These are phyloP conservation scores for Ellobius talpinus DNA, from an alignment of 2,113 vertebrate species.

Conservation along the genomic window DNA sequence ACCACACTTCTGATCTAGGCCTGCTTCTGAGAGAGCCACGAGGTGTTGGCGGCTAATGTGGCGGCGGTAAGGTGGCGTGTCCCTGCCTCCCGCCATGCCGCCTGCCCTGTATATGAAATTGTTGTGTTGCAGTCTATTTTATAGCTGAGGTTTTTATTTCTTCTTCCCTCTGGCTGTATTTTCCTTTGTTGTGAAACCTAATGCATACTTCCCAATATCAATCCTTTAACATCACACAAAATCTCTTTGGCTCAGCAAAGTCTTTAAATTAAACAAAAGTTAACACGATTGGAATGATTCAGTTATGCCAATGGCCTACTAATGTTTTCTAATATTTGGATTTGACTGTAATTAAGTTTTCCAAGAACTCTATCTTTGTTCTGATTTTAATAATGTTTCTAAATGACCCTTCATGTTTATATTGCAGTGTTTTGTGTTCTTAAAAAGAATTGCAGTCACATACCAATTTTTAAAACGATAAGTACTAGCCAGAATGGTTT, in stretches of 20 bases:
- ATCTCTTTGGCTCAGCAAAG: conserved; percentile 16
- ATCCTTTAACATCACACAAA: neutral
- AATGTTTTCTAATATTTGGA: conserved; percentile 66
- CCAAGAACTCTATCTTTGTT: conserved; percentile 67
- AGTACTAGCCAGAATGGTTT: conserved; percentile 24
- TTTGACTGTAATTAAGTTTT: conserved; percentile 62
- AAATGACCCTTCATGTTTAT: conserved; percentile 60
- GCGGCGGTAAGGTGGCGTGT: neutral
- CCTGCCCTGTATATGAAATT: fast-evolving
- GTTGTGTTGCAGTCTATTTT: neutral
- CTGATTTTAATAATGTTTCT: conserved; percentile 72
- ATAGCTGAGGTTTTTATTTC: neutral
- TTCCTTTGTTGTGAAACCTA: conserved; percentile 31
- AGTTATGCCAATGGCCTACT: conserved; percentile 51
- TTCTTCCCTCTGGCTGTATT: neutral
- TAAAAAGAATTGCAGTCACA: conserved; percentile 37
- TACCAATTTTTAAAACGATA: conserved; percentile 55
- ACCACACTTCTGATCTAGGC: neutral
- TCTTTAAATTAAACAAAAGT: conserved; percentile 55
- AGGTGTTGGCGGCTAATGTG: neutral
- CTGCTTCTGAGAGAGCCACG: neutral
- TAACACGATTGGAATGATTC: conserved; percentile 57
- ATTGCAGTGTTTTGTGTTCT: conserved; percentile 39
- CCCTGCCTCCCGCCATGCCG: neutral
- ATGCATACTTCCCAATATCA: conserved; percentile 43